Conservation (phyloP, 2,797 vertebrate genomes). For the Gephyroberyx darwinii region DNA sequence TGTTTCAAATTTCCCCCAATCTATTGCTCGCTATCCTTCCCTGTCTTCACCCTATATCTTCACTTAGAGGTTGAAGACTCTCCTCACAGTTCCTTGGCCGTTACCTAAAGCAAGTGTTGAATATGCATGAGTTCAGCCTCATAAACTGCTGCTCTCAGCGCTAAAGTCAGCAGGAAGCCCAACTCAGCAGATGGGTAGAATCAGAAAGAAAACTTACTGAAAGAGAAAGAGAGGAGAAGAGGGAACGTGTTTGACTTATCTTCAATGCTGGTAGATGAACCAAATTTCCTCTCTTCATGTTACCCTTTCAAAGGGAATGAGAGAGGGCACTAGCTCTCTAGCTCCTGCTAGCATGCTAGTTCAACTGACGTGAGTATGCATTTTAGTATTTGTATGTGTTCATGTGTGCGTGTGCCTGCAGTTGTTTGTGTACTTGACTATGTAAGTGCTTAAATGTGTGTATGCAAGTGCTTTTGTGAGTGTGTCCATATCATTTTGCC, state of each 20-base stretch:
- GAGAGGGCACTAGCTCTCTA: conserved; percentile 11
- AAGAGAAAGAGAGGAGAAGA: conserved; percentile 52
- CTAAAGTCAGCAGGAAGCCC: conserved; percentile 80
- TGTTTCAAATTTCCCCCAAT: conserved; percentile 61
- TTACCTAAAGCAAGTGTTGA: conserved; percentile 81
- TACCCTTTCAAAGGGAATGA: conserved; percentile 39
- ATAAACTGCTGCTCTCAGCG: conserved; percentile 81
- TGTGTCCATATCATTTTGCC: conserved; percentile 76
- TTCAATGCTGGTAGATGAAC: conserved; percentile 53
- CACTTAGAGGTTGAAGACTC: conserved; percentile 71
- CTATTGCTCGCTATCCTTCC: conserved; percentile 20
- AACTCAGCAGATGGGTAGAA: conserved; percentile 75
- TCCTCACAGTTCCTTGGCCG: conserved; percentile 70
- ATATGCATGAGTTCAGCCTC: conserved; percentile 80
- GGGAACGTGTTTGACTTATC: conserved; percentile 63
- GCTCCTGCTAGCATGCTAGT: conserved; percentile 26
- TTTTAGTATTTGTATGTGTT: neutral
- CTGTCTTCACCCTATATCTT: conserved; percentile 55
- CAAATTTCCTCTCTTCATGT: conserved; percentile 41
- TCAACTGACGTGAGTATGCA: neutral
- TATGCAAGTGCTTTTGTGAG: conserved; percentile 65
- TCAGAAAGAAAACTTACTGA: conserved; percentile 71
- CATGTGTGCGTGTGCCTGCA: conserved; percentile 42
- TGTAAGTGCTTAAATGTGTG: conserved; percentile 58
- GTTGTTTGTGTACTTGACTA: conserved; percentile 58